These are phyloP conservation scores for Hypselothyrea guttata DNA, from an alignment of 2,888 invertebrate genomes.

Conservation along the genomic window DNA sequence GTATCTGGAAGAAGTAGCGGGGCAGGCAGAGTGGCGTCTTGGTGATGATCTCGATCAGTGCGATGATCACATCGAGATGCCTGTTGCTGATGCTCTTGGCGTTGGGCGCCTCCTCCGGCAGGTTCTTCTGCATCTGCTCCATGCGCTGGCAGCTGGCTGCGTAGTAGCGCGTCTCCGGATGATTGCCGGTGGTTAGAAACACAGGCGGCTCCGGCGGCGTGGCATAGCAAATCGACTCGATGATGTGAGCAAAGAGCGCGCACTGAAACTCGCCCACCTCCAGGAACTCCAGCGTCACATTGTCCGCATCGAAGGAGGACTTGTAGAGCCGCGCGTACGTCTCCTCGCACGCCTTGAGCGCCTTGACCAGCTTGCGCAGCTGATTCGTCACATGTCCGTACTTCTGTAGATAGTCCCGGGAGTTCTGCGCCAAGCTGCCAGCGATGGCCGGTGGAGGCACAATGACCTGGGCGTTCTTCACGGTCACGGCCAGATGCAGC, in stretches of 20 bases:
- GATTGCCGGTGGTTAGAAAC: slow-evolving; percentile 78
- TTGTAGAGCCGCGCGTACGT: slow-evolving; percentile 90
- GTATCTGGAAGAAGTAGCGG: slow-evolving; percentile 90
- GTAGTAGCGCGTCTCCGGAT: slow-evolving; percentile 81
- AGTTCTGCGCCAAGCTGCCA: slow-evolving; percentile 89
- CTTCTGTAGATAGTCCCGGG: slow-evolving; percentile 89
- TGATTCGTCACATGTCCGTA: slow-evolving; percentile 91
- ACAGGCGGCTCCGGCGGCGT: slow-evolving; percentile 81
- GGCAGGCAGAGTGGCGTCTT: slow-evolving; percentile 87
- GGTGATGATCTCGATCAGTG: slow-evolving; percentile 85
- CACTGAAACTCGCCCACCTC: slow-evolving; percentile 84
- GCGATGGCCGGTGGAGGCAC: slow-evolving; percentile 97
- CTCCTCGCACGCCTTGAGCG: slow-evolving; percentile 87
- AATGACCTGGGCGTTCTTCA: slow-evolving; percentile 86
- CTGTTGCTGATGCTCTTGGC: slow-evolving; percentile 81
- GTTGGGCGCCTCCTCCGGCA: slow-evolving; percentile 79
- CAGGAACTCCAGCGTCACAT: slow-evolving; percentile 88
- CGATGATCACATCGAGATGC: slow-evolving; percentile 85
- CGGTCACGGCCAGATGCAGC: slow-evolving; percentile 81
- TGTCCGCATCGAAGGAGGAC: slow-evolving; percentile 93
- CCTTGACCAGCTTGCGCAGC: slow-evolving; percentile 88
- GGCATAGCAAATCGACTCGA: slow-evolving; percentile 81
- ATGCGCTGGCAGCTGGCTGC: slow-evolving; percentile 80
- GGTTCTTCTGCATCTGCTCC: slow-evolving; percentile 75
- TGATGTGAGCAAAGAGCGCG: slow-evolving; percentile 80